phyloP scores from a whole-genome alignment of 2,888 invertebrate species.

The Tenthredo scrophulariae region DNA sequence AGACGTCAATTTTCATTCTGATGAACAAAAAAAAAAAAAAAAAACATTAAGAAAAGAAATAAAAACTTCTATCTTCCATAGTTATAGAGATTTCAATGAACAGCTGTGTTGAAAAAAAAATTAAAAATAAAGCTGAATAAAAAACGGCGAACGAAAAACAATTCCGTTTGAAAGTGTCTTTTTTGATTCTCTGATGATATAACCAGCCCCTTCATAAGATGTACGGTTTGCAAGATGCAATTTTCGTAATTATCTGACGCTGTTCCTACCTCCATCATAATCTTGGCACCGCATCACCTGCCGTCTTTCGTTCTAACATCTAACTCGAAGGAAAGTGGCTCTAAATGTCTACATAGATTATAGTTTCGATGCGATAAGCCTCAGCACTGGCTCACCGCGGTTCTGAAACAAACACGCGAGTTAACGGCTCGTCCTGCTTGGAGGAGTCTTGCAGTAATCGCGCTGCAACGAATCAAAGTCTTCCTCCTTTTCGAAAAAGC shows the following conservation, averaged over 20 bases:
- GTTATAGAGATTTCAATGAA: neutral
- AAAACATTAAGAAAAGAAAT: neutral
- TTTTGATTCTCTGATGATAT: conserved; percentile 21
- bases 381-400: conserved; percentile 1
- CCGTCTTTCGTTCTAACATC: conserved; percentile 34
- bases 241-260: conserved; percentile 50
- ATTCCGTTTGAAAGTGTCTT: conserved; percentile 10
- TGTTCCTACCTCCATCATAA: conserved; percentile 14
- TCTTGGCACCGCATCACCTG: conserved; percentile 40
- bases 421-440: neutral
- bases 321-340: conserved; percentile 41
- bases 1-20: neutral
- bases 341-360: conserved; percentile 53
- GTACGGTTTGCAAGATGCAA: conserved; percentile 45
- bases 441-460: neutral
- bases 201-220: neutral
- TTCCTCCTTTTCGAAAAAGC: neutral
- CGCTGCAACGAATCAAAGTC: conserved; percentile 6
- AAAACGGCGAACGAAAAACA: neutral
- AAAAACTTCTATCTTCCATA: neutral
- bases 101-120: neutral
- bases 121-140: neutral
- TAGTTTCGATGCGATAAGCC: conserved; percentile 48
- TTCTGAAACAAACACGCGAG: conserved; percentile 36
- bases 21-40: neutral